These are phyloP conservation scores for Chamaea fasciata DNA, from an alignment of 2,113 vertebrate species.

Conservation along the genomic window DNA sequence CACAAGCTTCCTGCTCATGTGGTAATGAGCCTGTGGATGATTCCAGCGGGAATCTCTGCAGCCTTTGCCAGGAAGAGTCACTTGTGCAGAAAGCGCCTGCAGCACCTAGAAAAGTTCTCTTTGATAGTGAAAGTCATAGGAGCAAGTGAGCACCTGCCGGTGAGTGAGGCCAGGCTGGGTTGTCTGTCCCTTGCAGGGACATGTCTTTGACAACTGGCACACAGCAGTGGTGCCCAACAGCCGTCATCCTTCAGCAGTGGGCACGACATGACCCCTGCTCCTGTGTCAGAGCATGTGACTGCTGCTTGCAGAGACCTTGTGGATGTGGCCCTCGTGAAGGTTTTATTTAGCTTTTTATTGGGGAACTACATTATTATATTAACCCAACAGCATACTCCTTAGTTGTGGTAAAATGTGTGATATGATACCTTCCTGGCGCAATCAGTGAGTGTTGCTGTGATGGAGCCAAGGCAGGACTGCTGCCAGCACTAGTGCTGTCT, in stretches of 20 bases:
- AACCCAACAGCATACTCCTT: background rate
- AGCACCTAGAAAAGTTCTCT: background rate
- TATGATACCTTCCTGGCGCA: background rate
- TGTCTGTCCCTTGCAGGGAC: slow-evolving; percentile 20
- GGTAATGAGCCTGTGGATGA: background rate
- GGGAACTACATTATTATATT: background rate
- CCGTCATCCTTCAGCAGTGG: background rate
- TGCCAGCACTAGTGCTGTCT: background rate
- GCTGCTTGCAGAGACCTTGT: background rate
- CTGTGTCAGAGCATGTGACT: background rate
- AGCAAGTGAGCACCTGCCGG: slow-evolving; percentile 48
- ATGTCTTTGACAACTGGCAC: background rate
- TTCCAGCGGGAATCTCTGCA: slow-evolving; percentile 5
- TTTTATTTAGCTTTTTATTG: background rate
- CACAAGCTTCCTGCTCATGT: background rate
- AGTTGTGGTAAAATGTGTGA: background rate
- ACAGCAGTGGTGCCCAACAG: background rate
- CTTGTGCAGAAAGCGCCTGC: background rate
- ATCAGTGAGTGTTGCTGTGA: background rate
- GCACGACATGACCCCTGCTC: background rate
- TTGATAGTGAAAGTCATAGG: slow-evolving; percentile 23
- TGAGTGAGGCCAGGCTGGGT: background rate
- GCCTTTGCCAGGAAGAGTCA: slow-evolving; percentile 27
- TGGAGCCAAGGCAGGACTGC: background rate
- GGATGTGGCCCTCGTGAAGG: background rate